Evolutionary conservation across 2,797 vertebrate species (phyloP).

Genomic region (Enteromius mattozi): DNA sequence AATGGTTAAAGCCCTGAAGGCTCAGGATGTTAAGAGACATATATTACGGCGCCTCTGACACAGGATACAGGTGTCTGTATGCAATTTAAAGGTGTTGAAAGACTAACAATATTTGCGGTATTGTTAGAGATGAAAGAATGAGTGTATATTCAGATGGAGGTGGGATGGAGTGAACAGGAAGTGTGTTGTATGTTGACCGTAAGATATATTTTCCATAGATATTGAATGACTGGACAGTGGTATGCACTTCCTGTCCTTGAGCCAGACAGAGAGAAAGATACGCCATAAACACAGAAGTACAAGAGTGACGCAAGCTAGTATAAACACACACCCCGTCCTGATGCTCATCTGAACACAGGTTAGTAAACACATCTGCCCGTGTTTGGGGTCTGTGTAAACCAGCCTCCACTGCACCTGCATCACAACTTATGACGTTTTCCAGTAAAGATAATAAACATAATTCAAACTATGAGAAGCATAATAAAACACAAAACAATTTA

Average conservation of each 20-base stretch:
- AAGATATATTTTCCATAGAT: conserved; percentile 62
- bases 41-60: neutral
- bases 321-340: conserved; percentile 49
- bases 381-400: conserved; percentile 35
- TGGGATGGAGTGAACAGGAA: conserved; percentile 32
- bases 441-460: neutral
- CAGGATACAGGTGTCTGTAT: conserved; percentile 24
- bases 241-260: conserved; percentile 60
- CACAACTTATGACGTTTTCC: neutral
- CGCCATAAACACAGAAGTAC: conserved; percentile 58
- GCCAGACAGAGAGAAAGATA: conserved; percentile 46
- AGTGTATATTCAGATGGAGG: neutral
- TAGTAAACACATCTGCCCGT: conserved; percentile 49
- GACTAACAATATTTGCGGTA: neutral
- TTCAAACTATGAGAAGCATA: neutral
- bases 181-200: conserved; percentile 53
- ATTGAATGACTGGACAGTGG: conserved; percentile 63
- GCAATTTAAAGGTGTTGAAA: conserved; percentile 34
- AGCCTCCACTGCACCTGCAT: neutral
- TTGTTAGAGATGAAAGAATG: conserved; percentile 2
- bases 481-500: neutral
- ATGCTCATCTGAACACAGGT: conserved; percentile 47
- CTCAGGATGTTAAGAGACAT: neutral
- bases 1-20: conserved; percentile 24
- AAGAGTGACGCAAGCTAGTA: conserved; percentile 61